A percentile compares a stretch with the other conserved stretches of the same genome.
Conservation (phyloP, 2,888 invertebrate genomes). For the Trichogramma dendrolimi region DNA sequence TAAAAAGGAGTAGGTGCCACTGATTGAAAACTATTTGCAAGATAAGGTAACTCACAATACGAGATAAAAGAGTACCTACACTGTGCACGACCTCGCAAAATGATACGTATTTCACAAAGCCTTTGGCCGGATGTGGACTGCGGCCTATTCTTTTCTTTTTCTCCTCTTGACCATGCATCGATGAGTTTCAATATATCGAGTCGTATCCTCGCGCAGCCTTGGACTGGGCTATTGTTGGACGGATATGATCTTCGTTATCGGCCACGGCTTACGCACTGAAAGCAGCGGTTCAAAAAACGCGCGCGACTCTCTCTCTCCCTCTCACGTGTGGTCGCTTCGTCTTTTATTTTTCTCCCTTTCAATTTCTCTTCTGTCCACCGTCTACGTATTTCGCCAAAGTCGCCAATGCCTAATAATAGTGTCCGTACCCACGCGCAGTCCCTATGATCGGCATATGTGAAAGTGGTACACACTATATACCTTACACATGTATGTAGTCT, state of each 20-base stretch:
- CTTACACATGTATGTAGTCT: too few relatives aligned
- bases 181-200: slow-evolving; percentile 25
- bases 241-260: slow-evolving; percentile 14
- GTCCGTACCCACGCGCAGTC: too few relatives aligned
- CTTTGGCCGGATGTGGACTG: slow-evolving; percentile 50
- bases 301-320: not conserved
- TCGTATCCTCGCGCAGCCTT: not conserved
- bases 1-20: not conserved
- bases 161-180: slow-evolving; percentile 45
- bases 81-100: slow-evolving; percentile 27
- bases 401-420: too few relatives aligned
- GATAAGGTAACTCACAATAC: too few relatives aligned
- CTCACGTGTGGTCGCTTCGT: slow-evolving; percentile 10
- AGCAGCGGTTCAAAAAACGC: not conserved
- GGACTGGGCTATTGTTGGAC: slow-evolving; percentile 2
- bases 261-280: not conserved
- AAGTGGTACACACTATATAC: too few relatives aligned
- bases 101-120: not conserved
- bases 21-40: too few relatives aligned
- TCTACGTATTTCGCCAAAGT: too few relatives aligned
- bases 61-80: not conserved
- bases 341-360: too few relatives aligned
- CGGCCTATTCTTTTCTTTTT: slow-evolving; percentile 39
- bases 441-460: too few relatives aligned
- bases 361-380: too few relatives aligned